Evolutionary conservation across 2,113 vertebrate genomes (phyloP).

Genomic region (Notechis scutatus): DNA sequence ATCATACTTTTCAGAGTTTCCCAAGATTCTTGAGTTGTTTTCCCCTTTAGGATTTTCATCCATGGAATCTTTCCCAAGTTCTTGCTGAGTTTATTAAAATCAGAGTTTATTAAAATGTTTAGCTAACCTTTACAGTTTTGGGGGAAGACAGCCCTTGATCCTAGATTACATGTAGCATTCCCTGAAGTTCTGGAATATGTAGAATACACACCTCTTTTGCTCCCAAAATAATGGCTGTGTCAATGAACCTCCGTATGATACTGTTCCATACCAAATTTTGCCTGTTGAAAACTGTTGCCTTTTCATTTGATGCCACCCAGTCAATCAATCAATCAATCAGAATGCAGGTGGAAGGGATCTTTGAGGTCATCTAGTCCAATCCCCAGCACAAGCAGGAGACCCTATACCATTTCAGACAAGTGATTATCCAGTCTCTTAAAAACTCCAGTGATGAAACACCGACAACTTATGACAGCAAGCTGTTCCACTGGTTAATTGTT

Average conservation of each 20-base stretch:
- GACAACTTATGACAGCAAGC: not conserved
- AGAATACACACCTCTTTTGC: not conserved
- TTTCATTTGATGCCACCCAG: not conserved
- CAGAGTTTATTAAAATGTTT: not conserved
- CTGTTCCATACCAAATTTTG: not conserved
- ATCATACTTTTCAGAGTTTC: too few species aligned
- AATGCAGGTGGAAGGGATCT: not conserved
- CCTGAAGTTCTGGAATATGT: not conserved
- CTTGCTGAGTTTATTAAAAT: too few species aligned
- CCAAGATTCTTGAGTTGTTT: too few species aligned
- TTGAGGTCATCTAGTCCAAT: not conserved
- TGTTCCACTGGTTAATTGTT: not conserved
- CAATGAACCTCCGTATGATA: not conserved
- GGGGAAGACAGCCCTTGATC: not conserved
- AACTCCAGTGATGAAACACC: not conserved
- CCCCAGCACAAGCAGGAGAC: not conserved
- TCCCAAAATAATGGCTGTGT: not conserved
- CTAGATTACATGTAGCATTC: not conserved
- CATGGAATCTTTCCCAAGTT: too few species aligned
- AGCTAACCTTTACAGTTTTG: not conserved
- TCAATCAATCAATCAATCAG: not conserved
- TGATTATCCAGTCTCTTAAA: not conserved
- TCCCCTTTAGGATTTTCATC: too few species aligned
- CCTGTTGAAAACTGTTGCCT: not conserved
- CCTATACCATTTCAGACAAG: not conserved